Evolutionary conservation across 2,113 vertebrate species (phyloP), one percentile per base, ranked within the genome.

Genomic region (Pimephales promelas): DNA sequence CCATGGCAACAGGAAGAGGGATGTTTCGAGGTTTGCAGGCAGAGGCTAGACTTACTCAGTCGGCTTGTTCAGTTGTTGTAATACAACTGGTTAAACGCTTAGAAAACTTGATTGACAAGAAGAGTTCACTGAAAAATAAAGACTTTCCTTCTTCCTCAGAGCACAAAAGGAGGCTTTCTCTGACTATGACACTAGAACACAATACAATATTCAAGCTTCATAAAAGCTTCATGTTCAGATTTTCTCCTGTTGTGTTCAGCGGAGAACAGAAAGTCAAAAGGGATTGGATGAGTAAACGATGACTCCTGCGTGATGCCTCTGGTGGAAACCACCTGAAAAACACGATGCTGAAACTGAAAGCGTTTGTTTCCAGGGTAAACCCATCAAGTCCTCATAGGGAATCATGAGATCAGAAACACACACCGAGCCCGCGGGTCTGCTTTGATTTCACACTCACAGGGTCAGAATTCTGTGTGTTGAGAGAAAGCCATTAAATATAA

Each of bases 1-100:
- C 71, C 71, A 73, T 73, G 71, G 71, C 49, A 73, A 73, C 71
- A 49, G 11, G 70, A 72, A 8, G 11, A 72, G 70, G 70, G 43
- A n/a, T 18, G 40, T 72, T 8, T 66, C n/a, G n/a, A n/a, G n/a
- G n/a, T n/a, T n/a, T n/a, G n/a, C n/a, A n/a, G n/a, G n/a, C n/a
- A n/a, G n/a, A n/a, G n/a, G n/a, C n/a, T n/a, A n/a, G n/a, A n/a
- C n/a, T n/a, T n/a, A n/a, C n/a, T n/a, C n/a, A n/a, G n/a, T n/a
- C n/a, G n/a, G n/a, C n/a, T n/a, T 26, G 40, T 8, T 26, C n/a
- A 13, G n/a, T 16, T 34, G 62, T 16, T 64, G 14, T 34, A 24
- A 47, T 24, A 3, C 13, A 0, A 0, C 45, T 31, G 4, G n/a
- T n/a, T n/a, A 31, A 66, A 36, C 36, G 64, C 31, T 66, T 36